These are phyloP conservation scores for Chanos chanos DNA, from an alignment of 2,797 vertebrate genomes.

Conservation along the genomic window DNA sequence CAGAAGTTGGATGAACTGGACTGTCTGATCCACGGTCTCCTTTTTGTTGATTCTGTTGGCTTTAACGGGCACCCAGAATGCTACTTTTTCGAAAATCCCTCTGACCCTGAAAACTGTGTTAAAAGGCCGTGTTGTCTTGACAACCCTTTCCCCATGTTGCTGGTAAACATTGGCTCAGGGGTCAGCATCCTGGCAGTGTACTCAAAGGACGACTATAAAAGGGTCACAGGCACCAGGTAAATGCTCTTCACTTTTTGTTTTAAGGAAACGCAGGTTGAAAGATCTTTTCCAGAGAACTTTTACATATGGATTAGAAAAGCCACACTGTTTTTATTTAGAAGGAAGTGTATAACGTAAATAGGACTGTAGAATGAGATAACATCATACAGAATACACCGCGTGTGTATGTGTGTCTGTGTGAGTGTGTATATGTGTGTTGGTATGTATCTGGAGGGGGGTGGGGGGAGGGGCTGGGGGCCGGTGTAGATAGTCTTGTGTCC, in stretches of 20 bases:
- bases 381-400: too few species aligned
- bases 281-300: background rate
- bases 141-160: conserved; percentile 82
- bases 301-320: background rate
- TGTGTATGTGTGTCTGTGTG: background rate
- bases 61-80: conserved; percentile 86
- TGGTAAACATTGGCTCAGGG: conserved; percentile 87
- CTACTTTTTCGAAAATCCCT: conserved; percentile 87
- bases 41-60: conserved; percentile 84
- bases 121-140: conserved; percentile 85
- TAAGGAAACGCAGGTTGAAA: background rate
- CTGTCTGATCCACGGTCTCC: conserved; percentile 84
- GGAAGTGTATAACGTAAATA: too few species aligned
- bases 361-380: too few species aligned
- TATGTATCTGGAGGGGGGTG: background rate
- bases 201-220: conserved; percentile 85
- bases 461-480: too few species aligned
- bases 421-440: background rate
- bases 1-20: conserved; percentile 89
- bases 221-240: conserved; percentile 86
- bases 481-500: too few species aligned
- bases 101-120: conserved; percentile 83
- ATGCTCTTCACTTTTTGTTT: background rate
- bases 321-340: too few species aligned
- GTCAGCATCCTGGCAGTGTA: conserved; percentile 86